Conservation (phyloP, 2,113 vertebrate species). For the Halichoerus grypus region DNA sequence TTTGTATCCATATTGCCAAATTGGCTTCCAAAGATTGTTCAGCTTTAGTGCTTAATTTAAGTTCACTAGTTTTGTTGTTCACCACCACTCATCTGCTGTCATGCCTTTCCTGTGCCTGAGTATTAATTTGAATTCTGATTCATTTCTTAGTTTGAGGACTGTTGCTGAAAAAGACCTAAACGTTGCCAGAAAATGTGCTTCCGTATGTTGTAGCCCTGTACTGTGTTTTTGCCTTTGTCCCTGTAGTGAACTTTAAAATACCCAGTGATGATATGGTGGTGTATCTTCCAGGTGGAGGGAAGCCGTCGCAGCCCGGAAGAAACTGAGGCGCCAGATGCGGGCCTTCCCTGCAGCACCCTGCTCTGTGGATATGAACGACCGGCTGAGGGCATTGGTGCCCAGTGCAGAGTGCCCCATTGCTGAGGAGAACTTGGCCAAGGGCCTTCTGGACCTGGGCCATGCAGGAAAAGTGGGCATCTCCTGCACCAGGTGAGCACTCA, state of each 20-base stretch:
- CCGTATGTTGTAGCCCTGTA: neutral
- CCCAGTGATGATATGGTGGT: neutral
- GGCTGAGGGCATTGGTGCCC: slow-evolving; percentile 91
- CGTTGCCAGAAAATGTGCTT: neutral
- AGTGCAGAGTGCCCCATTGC: slow-evolving; percentile 91
- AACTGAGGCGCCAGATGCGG: slow-evolving; percentile 95
- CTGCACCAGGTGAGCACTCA: slow-evolving; percentile 90
- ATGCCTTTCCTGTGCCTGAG: neutral
- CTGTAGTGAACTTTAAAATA: neutral
- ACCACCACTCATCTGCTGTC: neutral
- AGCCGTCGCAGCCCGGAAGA: slow-evolving; percentile 93
- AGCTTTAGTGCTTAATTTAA: neutral
- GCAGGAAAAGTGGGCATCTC: slow-evolving; percentile 92
- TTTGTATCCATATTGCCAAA: neutral
- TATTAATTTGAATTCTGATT: slow-evolving; percentile 19
- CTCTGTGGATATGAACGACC: slow-evolving; percentile 89
- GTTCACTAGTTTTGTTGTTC: neutral
- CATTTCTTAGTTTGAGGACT: neutral
- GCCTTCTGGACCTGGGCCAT: slow-evolving; percentile 93
- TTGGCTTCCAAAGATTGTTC: neutral
- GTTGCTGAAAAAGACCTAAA: neutral
- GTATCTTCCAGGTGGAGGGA: slow-evolving; percentile 93
- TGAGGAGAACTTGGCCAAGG: slow-evolving; percentile 88
- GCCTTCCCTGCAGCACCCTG: slow-evolving; percentile 97
- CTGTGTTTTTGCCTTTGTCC: neutral